A percentile compares a stretch with the other conserved stretches of the same genome.
These are phyloP conservation scores for Octopus sinensis DNA, from an alignment of 1,140 invertebrate genomes.

Conservation along the genomic window DNA sequence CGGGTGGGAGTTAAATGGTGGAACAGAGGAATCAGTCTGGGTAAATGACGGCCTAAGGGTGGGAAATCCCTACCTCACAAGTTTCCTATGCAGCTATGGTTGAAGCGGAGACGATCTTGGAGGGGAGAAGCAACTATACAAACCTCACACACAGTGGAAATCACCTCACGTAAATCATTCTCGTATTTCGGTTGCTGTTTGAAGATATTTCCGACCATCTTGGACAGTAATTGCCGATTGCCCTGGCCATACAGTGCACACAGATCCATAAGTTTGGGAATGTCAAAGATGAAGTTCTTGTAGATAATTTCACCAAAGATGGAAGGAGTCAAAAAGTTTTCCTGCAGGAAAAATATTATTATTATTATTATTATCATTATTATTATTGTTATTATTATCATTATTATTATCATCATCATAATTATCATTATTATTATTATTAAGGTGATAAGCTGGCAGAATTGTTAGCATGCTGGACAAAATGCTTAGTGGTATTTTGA, in stretches of 20 bases:
- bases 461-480: too few relatives aligned
- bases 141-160: conserved; percentile 57
- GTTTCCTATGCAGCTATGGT: too few relatives aligned
- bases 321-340: conserved; percentile 65
- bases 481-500: too few relatives aligned
- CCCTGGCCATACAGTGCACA: conserved; percentile 70
- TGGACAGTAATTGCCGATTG: conserved; percentile 64
- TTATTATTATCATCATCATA: too few relatives aligned
- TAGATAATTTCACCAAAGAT: conserved; percentile 72
- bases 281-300: conserved; percentile 76
- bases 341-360: conserved; percentile 50
- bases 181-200: conserved; percentile 69
- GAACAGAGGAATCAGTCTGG: too few relatives aligned
- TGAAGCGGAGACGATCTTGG: too few relatives aligned
- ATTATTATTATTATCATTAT: too few relatives aligned
- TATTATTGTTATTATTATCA: too few relatives aligned
- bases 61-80: too few relatives aligned
- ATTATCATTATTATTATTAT: background rate
- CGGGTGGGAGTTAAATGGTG: too few relatives aligned
- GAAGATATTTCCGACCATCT: conserved; percentile 69
- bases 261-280: conserved; percentile 77
- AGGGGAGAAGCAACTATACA: background rate
- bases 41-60: too few relatives aligned
- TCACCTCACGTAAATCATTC: conserved; percentile 65
- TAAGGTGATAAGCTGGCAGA: too few relatives aligned